phyloP scores from a whole-genome alignment of 2,113 vertebrate species.

The Tragulus kanchil region DNA sequence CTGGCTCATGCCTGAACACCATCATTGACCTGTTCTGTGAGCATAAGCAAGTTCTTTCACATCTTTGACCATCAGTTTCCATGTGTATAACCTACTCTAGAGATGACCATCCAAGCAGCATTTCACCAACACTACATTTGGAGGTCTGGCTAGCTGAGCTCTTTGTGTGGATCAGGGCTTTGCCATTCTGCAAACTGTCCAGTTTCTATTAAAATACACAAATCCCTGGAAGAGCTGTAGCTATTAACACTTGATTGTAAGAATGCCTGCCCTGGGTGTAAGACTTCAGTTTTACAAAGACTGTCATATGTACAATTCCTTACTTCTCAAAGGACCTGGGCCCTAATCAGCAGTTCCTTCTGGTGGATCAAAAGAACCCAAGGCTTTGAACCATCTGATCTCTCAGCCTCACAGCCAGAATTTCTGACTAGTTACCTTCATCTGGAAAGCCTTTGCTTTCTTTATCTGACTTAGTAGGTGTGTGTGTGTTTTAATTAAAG shows the following conservation, averaged over 20 bases:
- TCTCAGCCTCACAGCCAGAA: not conserved
- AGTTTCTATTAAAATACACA: not conserved
- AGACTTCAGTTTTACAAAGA: not conserved
- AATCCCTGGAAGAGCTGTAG: not conserved
- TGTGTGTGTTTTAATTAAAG: not conserved
- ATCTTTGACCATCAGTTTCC: not conserved
- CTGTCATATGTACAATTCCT: not conserved
- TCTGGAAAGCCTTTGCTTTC: not conserved
- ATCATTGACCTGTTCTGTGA: not conserved
- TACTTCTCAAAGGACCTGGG: not conserved
- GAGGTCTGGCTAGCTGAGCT: not conserved
- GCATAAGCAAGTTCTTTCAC: not conserved
- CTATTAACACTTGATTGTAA: not conserved
- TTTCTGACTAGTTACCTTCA: not conserved
- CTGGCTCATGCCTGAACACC: not conserved
- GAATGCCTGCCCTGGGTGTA: not conserved
- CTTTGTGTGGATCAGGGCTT: not conserved
- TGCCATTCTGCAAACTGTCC: not conserved
- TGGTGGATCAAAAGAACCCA: not conserved
- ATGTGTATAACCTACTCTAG: not conserved
- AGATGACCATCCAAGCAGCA: not conserved
- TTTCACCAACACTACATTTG: not conserved
- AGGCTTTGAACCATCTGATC: not conserved
- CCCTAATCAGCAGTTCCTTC: not conserved
- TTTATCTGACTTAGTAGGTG: not conserved